Percentiles rank a stretch among this genome's conserved stretches.
Evolutionary conservation across 2,113 vertebrate genomes (phyloP).

Genomic region (Tautogolabrus adspersus): DNA sequence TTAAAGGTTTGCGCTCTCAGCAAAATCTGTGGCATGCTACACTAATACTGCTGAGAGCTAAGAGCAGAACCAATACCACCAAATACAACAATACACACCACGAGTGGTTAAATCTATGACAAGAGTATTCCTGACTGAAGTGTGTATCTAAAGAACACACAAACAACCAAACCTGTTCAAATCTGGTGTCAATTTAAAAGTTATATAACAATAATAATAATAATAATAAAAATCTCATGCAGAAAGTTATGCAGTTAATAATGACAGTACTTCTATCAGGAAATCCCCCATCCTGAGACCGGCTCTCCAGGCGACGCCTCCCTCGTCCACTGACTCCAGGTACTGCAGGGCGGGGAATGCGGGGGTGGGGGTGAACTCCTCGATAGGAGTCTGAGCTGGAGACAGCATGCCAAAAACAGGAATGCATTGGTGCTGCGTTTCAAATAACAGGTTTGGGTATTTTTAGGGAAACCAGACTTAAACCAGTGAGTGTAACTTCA

Average conservation of each 20-base stretch:
- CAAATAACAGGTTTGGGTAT: background rate
- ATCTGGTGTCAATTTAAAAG: too few relatives aligned
- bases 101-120: too few relatives aligned
- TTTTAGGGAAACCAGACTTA: background rate
- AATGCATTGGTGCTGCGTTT: background rate
- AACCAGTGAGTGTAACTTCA: background rate
- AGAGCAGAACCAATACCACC: too few relatives aligned
- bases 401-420: constrained; percentile 1
- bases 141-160: too few relatives aligned
- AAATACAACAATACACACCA: too few relatives aligned
- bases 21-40: too few relatives aligned
- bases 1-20: too few relatives aligned
- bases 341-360: constrained; percentile 94
- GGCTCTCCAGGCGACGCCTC: constrained; percentile 92
- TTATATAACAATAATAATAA: too few relatives aligned
- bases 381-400: constrained; percentile 93
- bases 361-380: constrained; percentile 94
- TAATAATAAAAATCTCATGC: too few relatives aligned
- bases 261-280: constrained; percentile 89
- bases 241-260: background rate
- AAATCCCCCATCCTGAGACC: constrained; percentile 95
- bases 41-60: too few relatives aligned
- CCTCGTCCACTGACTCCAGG: constrained; percentile 94
- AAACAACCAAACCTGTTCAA: too few relatives aligned
- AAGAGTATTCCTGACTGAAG: too few relatives aligned